phyloP scores from a whole-genome alignment of 2,888 invertebrate species.

The Hypomecis atomaria region DNA sequence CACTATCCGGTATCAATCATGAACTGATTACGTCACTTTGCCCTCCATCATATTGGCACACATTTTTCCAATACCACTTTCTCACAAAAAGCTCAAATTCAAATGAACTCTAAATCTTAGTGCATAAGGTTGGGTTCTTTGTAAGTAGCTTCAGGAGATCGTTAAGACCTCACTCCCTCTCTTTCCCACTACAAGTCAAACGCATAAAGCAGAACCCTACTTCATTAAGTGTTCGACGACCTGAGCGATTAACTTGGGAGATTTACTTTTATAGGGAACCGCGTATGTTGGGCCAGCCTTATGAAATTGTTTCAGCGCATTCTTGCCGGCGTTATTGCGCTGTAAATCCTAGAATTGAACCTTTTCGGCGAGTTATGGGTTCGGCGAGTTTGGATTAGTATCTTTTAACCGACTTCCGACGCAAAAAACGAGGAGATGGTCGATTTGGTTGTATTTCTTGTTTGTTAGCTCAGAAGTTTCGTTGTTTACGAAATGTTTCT shows the following conservation, averaged over 20 bases:
- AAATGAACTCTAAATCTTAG: constrained; percentile 14
- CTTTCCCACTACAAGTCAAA: constrained; percentile 45
- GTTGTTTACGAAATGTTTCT: too few species aligned
- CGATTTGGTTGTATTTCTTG: too few species aligned
- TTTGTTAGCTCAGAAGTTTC: too few species aligned
- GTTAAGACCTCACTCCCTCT: constrained; percentile 40
- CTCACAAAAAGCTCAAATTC: neutral
- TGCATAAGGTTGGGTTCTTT: constrained; percentile 32
- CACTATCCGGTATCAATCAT: constrained; percentile 23
- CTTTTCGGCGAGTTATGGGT: constrained; percentile 23
- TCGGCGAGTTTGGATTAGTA: constrained; percentile 3
- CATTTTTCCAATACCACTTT: constrained; percentile 28
- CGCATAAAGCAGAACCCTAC: constrained; percentile 55
- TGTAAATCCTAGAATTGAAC: constrained; percentile 42
- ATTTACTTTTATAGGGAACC: constrained; percentile 59
- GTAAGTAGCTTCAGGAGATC: constrained; percentile 27
- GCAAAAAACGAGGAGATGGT: too few species aligned
- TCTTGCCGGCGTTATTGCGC: constrained; percentile 46
- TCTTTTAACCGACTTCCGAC: too few species aligned
- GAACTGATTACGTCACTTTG: constrained; percentile 31
- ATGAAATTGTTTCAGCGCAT: constrained; percentile 51
- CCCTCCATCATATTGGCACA: constrained; percentile 33
- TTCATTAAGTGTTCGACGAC: constrained; percentile 66
- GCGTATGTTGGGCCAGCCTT: constrained; percentile 45
- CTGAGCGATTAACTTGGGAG: constrained; percentile 58